Evolutionary conservation across 2,113 vertebrate species (phyloP).

Genomic region (Dasyurus viverrinus): DNA sequence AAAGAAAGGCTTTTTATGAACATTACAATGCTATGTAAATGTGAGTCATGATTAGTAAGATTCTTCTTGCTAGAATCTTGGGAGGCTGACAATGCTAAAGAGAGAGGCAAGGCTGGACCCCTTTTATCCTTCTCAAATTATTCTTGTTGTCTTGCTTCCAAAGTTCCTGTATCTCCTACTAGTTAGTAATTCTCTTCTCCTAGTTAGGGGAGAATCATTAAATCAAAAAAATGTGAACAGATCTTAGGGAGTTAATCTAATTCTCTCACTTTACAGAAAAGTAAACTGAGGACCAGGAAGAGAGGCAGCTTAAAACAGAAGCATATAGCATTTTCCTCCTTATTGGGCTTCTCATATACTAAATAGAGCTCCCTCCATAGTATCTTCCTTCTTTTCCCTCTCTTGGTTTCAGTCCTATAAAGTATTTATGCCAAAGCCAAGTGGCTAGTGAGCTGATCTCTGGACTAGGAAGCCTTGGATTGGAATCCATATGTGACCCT

Average conservation of each 20-base stretch:
- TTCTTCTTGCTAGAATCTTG: not conserved
- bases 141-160: not conserved
- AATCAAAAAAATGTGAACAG: not conserved
- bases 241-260: fast-evolving
- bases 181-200: not conserved
- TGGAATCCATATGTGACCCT: not conserved
- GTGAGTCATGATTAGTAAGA: not conserved
- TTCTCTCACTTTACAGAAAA: not conserved
- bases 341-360: not conserved
- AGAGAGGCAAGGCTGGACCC: not conserved
- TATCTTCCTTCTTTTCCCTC: not conserved
- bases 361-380: not conserved
- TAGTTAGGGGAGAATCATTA: not conserved
- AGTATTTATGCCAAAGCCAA: not conserved
- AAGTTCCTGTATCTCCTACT: not conserved
- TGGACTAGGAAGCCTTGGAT: not conserved
- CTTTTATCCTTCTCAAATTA: not conserved
- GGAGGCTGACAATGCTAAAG: not conserved
- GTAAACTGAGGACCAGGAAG: not conserved
- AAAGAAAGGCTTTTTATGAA: not conserved
- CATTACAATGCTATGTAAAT: not conserved
- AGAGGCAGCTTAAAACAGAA: fast-evolving
- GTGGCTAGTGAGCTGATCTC: not conserved
- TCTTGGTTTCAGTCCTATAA: not conserved
- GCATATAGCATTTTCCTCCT: not conserved